Evolutionary conservation across 2,888 invertebrate species (phyloP), one percentile per base, ranked within the genome.

Genomic region (Alviniconcha strummeri): DNA sequence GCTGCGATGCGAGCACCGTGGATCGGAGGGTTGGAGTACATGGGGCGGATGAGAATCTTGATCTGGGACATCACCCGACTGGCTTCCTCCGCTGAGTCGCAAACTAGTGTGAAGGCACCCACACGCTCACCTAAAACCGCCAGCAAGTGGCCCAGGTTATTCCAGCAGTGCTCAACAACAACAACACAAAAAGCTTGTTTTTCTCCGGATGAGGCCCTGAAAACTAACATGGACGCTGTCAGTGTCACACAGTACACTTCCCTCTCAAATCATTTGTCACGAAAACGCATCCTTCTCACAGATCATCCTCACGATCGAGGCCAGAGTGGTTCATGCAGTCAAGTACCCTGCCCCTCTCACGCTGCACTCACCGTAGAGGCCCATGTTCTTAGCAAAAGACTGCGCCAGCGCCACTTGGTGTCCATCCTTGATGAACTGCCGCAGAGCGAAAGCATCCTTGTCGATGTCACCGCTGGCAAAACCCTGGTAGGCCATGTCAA

Each of bases 311-410:
- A 36, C 3, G 36, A 36, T 36, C 36, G 3, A 36, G 36, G 36
- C 36, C 36, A 36, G 3, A 36, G 36, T 36, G 36, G 36, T 36
- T 36, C 36, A 36, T 36, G 36, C 36, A 36, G 36, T 36, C 36
- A 36, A 0, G 36, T 36, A 36, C 36, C 36, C 36, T 36, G 36
- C 36, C 36, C 36, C 36, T 36, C 36, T 36, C 36, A 36, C 3
- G 36, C 36, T 19, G 13, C 5, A 84, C 90, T 87, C 91, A 95
- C 96, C 96, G 93, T 96, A 96, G 11, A 96, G 94, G 72, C 96
- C 99, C 98, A 99, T 98, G 94, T 99, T 99, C 94, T 99, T 99
- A 86, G 99, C 98, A 94, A 96, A 99, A 86, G 98, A 98, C 94
- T 99, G 99, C 0, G 97, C 96, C 82, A 99, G 94, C 75, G 96